Conservation (phyloP, 2,888 invertebrate species). For the Branchellion lobata region DNA sequence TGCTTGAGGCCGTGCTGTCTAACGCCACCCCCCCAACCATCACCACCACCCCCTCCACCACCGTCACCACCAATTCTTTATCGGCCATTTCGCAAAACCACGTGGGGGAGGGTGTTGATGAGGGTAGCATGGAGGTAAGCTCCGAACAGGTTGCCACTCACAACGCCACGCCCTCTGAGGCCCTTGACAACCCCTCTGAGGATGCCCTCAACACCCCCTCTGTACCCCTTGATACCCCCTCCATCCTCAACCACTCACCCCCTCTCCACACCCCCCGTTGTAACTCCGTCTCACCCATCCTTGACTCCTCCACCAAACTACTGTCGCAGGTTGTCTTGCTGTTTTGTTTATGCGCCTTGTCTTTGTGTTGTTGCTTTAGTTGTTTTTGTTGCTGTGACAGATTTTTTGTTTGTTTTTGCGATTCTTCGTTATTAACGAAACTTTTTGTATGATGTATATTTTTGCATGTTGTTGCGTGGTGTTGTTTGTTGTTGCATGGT, state of each 20-base stretch:
- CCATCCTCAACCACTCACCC: too few relatives aligned
- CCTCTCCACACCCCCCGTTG: too few relatives aligned
- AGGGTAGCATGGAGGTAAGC: not conserved
- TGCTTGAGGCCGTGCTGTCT: conserved; percentile 73
- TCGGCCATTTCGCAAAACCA: not conserved
- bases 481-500: too few relatives aligned
- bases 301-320: conserved; percentile 7
- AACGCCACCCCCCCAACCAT: conserved; percentile 57
- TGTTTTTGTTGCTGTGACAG: not conserved
- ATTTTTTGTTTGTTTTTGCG: not conserved
- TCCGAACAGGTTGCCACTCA: not conserved
- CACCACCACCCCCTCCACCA: not conserved
- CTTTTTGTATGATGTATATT: not conserved
- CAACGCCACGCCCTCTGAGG: not conserved
- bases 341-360: not conserved
- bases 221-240: too few relatives aligned
- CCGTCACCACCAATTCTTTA: not conserved
- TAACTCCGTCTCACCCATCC: too few relatives aligned
- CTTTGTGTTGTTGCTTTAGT: not conserved
- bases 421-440: not conserved
- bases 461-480: not conserved
- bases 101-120: not conserved
- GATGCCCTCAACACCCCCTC: too few relatives aligned
- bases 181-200: too few relatives aligned
- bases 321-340: not conserved